These are phyloP conservation scores for Paradisaea rubra DNA, from an alignment of 2,113 vertebrate species.

Conservation along the genomic window DNA sequence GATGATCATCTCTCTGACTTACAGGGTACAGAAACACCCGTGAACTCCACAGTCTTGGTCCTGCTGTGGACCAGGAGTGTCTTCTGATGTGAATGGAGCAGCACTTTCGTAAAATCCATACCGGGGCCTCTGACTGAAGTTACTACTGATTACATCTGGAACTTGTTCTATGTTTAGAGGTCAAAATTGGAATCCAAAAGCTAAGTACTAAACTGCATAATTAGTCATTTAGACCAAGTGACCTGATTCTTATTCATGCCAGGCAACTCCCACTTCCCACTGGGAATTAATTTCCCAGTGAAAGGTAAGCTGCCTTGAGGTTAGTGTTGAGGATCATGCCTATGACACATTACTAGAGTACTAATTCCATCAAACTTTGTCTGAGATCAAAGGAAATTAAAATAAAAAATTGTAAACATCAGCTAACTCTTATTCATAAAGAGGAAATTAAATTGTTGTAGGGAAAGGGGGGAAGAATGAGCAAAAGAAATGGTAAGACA, in stretches of 20 bases:
- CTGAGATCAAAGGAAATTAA: neutral
- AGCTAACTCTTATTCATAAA: neutral
- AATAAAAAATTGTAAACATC: neutral
- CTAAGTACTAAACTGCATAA: neutral
- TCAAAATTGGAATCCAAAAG: neutral
- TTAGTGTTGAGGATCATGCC: neutral
- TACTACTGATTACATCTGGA: neutral
- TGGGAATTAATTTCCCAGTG: neutral
- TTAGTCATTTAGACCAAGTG: constrained; percentile 8
- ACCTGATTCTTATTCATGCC: neutral
- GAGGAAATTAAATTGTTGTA: neutral
- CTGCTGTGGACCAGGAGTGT: neutral
- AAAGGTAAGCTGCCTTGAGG: neutral
- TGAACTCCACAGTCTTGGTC: neutral
- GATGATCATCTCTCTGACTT: neutral
- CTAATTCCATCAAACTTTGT: neutral
- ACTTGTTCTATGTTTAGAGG: neutral
- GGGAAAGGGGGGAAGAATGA: neutral
- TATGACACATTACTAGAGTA: neutral
- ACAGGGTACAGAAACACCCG: neutral
- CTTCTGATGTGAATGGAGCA: neutral
- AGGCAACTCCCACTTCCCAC: neutral
- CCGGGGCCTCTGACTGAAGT: neutral
- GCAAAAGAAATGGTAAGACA: neutral
- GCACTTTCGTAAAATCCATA: neutral